These are phyloP conservation scores for Sminthurides bifidus DNA, from an alignment of 1,140 invertebrate genomes.

Conservation along the genomic window DNA sequence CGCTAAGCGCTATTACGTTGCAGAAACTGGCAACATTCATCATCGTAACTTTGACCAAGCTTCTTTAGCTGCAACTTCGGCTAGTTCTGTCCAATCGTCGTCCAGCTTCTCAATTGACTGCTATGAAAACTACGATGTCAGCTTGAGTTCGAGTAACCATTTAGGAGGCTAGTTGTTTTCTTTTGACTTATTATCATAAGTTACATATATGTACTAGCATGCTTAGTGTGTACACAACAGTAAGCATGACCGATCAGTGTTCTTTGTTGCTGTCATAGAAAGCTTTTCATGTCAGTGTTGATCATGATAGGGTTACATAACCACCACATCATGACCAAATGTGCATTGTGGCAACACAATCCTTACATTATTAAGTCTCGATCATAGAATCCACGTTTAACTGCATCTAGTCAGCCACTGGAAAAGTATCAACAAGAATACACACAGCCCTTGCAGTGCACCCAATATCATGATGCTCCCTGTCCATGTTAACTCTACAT, in stretches of 20 bases:
- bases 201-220: not conserved
- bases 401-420: too few relatives aligned
- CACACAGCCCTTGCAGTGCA: not conserved
- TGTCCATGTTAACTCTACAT: too few relatives aligned
- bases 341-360: not conserved
- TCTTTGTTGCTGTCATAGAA: not conserved
- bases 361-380: not conserved
- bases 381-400: not conserved
- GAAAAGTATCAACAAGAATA: too few relatives aligned
- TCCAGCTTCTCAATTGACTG: slow-evolving; percentile 3
- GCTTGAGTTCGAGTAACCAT: slow-evolving; percentile 22
- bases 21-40: slow-evolving; percentile 12
- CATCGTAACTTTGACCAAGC: slow-evolving; percentile 5
- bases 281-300: not conserved
- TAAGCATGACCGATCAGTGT: not conserved
- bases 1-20: slow-evolving; percentile 1
- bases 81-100: slow-evolving; percentile 17
- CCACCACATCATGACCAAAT: not conserved
- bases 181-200: slow-evolving; percentile 4
- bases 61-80: slow-evolving; percentile 8
- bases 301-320: not conserved
- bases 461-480: too few relatives aligned
- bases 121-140: slow-evolving; percentile 15
- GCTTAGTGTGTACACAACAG: not conserved
- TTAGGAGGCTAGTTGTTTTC: slow-evolving; percentile 27